Evolutionary conservation across 2,113 vertebrate genomes (phyloP), one percentile per base, ranked within the genome.

Genomic region (Falco punctatus): DNA sequence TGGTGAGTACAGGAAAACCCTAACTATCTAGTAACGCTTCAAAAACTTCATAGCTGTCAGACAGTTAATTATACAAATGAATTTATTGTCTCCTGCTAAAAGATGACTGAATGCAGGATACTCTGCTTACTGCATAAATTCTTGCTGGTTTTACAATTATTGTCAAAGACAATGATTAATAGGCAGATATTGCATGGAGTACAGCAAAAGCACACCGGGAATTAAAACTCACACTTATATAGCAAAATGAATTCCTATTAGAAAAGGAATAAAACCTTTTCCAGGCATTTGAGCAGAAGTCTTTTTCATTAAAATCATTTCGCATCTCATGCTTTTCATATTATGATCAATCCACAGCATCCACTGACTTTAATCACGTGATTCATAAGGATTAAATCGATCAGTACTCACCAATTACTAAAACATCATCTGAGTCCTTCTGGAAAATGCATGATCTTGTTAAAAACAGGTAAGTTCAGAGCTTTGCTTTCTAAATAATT

Each of bases 371-470:
- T 55, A 93, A 75, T 54, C 75, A 67, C 55, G 64, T 16, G 54
- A 87, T 59, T 84, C 70, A 52, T 19, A 88, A 92, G 46, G 52
- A 91, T 75, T 91, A 85, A 51, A 80, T 61, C 55, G 35, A 91
- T 91, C 78, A 64, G 81, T 86, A 97, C 91, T 97, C 65, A 97
- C 96, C 95, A 49, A 46, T 62, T 82, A 82, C 58, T 89, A 33
- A 90, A 94, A 80, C 7, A 1, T 78, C 72, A 92, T 72, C 80
- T 61, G 62, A 85, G 18, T 90, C 67, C 85, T 85, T 30, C 79
- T 87, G 75, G 75, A 97, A 88, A 88, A 95, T 15, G 17, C 84
- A 89, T 35, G 44, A 90, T 93, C 81, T 70, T 49, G 30, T 78
- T 84, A 81, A 91, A 94, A 83, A 4, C 72, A 81, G 82, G 32